Conservation (phyloP, 2,113 vertebrate genomes). For the Lophochroa leadbeateri region DNA sequence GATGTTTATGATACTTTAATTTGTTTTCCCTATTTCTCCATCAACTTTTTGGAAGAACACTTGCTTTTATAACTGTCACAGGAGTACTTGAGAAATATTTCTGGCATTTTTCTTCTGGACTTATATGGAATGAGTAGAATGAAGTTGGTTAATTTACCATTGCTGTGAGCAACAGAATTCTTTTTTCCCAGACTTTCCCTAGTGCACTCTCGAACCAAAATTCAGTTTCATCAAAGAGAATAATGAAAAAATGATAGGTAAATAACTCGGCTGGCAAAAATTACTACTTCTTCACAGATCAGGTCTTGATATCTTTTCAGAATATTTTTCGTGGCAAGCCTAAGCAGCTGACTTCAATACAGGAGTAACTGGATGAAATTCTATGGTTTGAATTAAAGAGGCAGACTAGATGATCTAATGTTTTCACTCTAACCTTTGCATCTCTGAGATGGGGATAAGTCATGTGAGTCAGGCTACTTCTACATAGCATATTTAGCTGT, state of each 20-base stretch:
- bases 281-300: neutral
- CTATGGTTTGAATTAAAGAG: constrained; percentile 19
- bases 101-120: neutral
- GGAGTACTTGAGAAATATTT: neutral
- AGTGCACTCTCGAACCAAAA: neutral
- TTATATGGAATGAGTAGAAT: neutral
- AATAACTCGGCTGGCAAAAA: neutral
- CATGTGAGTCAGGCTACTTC: neutral
- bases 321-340: neutral
- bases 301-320: neutral
- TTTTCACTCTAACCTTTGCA: neutral
- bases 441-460: neutral
- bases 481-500: neutral
- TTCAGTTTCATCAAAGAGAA: neutral
- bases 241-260: neutral
- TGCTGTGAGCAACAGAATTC: neutral
- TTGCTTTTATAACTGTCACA: neutral
- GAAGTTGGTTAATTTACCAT: neutral
- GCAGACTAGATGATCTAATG: neutral
- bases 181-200: neutral
- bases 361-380: neutral
- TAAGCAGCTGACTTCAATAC: neutral
- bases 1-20: neutral
- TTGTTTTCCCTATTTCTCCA: neutral
- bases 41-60: neutral